Conservation (phyloP, 1,140 invertebrate species). For the Papilio machaon region DNA sequence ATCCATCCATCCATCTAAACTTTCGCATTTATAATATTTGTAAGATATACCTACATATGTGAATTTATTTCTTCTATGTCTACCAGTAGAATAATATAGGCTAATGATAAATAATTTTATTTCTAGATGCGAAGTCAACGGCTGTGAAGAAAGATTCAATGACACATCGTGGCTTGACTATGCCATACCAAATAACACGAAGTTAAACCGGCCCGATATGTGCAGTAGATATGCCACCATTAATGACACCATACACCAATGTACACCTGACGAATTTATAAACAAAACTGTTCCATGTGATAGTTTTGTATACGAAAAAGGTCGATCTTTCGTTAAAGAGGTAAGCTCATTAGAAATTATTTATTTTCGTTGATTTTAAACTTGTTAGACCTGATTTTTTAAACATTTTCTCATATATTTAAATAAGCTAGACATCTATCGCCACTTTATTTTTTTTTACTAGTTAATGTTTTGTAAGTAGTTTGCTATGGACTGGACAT, state of each 20-base stretch:
- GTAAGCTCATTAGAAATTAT: conserved; percentile 44
- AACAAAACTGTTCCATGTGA: conserved; percentile 62
- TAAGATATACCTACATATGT: too few species aligned
- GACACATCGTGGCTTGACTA: conserved; percentile 72
- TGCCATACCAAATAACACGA: conserved; percentile 58
- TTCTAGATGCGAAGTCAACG: conserved; percentile 66
- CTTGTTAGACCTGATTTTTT: too few species aligned
- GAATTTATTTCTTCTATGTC: too few species aligned
- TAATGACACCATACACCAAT: conserved; percentile 52
- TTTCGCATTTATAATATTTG: too few species aligned
- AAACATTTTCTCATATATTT: too few species aligned
- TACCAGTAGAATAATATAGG: too few species aligned
- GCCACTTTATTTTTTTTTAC: too few species aligned
- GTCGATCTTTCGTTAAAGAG: conserved; percentile 69
- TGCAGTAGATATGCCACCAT: conserved; percentile 58
- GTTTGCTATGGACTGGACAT: too few species aligned
- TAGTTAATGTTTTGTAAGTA: too few species aligned
- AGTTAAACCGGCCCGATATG: conserved; percentile 47
- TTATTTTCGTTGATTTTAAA: too few species aligned
- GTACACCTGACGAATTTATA: conserved; percentile 58
- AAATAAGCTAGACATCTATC: too few species aligned
- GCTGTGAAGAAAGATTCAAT: conserved; percentile 72
- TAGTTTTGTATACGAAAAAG: conserved; percentile 64
- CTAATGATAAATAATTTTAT: neutral
- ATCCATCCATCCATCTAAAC: too few species aligned